Conservation (phyloP, 2,113 vertebrate species). For the Edolisoma coerulescens region DNA sequence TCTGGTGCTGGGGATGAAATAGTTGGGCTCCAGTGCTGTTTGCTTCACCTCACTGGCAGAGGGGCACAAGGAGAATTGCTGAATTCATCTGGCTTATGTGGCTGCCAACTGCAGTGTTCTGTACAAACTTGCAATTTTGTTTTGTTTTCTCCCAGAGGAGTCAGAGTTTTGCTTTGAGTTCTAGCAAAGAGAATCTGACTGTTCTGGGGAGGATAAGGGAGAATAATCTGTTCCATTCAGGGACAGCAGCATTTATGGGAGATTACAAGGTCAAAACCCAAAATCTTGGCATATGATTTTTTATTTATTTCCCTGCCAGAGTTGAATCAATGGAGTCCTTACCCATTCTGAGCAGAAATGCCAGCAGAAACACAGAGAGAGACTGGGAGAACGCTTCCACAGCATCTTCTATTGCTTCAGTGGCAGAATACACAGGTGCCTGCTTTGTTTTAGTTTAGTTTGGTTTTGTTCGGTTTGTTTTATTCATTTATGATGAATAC, state of each 20-base stretch:
- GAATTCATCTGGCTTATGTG: neutral
- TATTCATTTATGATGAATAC: neutral
- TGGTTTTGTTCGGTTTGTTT: neutral
- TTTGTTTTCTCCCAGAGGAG: neutral
- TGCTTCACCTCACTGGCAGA: neutral
- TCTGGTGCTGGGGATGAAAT: neutral
- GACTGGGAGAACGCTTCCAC: slow-evolving; percentile 96
- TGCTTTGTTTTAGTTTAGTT: neutral
- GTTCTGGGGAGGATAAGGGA: neutral
- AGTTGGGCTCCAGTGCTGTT: neutral
- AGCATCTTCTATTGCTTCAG: slow-evolving; percentile 89
- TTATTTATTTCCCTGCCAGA: slow-evolving; percentile 54
- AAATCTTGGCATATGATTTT: neutral
- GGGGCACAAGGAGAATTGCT: neutral
- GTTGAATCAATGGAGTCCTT: slow-evolving; percentile 90
- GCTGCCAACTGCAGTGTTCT: neutral
- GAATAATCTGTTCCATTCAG: neutral
- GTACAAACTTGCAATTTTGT: neutral
- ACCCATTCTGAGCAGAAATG: slow-evolving; percentile 84
- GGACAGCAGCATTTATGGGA: neutral
- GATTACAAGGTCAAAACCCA: neutral
- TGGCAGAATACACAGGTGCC: slow-evolving; percentile 92
- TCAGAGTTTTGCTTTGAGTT: neutral
- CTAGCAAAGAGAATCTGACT: neutral
- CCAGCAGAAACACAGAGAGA: slow-evolving; percentile 89